Percentiles rank a stretch among this genome's conserved stretches.
Evolutionary conservation across 1,140 invertebrate genomes (phyloP).

Genomic region (Brachionus rubens): DNA sequence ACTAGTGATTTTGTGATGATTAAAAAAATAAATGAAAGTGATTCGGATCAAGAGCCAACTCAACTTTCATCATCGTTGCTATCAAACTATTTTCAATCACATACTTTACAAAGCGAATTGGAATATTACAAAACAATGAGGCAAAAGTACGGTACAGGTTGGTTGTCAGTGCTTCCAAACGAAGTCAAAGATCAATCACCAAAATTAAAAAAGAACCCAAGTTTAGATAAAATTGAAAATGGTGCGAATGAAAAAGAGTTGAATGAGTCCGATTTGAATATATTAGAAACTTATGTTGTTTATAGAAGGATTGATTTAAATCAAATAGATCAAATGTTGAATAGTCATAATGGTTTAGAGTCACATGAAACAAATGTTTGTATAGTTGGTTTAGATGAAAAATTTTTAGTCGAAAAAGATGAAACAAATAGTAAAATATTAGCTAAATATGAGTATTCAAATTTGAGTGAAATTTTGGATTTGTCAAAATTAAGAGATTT

Average conservation of each 20-base stretch:
- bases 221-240: background rate
- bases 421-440: background rate
- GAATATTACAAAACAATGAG: constrained; percentile 24
- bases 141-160: constrained; percentile 16
- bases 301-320: background rate
- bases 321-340: constrained; percentile 18
- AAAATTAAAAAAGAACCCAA: background rate
- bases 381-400: background rate
- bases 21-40: constrained; percentile 7
- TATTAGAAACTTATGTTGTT: background rate
- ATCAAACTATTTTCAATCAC: background rate
- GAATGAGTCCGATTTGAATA: background rate
- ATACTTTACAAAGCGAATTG: background rate
- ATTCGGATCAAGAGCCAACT: background rate
- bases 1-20: background rate
- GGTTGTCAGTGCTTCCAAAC: constrained; percentile 2
- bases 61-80: constrained; percentile 20
- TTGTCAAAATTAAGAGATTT: background rate
- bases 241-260: background rate
- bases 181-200: background rate
- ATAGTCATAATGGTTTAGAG: background rate
- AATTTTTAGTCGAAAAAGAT: constrained; percentile 23
- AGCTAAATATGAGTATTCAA: constrained; percentile 19
- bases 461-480: constrained; percentile 6
- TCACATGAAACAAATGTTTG: background rate